Evolutionary conservation across 1,140 invertebrate species (phyloP).

Genomic region (Halictus rubicundus): DNA sequence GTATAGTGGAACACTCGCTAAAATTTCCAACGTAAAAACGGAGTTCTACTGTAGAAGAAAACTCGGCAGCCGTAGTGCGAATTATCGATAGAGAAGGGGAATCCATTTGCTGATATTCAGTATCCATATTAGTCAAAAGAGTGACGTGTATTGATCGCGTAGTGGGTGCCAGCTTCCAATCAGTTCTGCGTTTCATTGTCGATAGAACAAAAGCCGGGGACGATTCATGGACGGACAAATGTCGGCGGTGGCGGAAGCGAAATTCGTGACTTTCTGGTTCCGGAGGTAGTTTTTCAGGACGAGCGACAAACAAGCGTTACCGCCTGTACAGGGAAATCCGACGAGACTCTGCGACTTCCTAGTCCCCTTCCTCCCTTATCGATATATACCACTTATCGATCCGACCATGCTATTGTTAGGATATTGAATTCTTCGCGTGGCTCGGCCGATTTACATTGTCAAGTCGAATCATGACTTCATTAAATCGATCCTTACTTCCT

Average conservation of each 20-base stretch:
- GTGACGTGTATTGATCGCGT: constrained; percentile 57
- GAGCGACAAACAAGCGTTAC: constrained; percentile 57
- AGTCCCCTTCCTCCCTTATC: background rate
- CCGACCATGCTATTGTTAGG: constrained; percentile 43
- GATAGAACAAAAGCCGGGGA: constrained; percentile 52
- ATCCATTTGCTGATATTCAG: constrained; percentile 12
- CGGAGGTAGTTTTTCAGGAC: constrained; percentile 54
- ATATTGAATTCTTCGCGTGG: constrained; percentile 55
- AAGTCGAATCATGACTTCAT: constrained; percentile 5
- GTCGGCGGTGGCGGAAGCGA: constrained; percentile 50
- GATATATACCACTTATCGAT: constrained; percentile 47
- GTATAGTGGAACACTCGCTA: too few species aligned
- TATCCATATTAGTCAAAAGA: constrained; percentile 15
- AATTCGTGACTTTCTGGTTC: constrained; percentile 62
- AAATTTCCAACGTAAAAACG: too few species aligned
- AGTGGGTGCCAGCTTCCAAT: constrained; percentile 57
- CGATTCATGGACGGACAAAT: constrained; percentile 58
- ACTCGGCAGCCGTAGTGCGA: too few species aligned
- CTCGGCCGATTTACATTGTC: constrained; percentile 20
- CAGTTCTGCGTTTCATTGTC: constrained; percentile 60
- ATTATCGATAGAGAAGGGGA: background rate
- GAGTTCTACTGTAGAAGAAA: too few species aligned
- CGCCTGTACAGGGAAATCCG: constrained; percentile 55
- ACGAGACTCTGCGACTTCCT: constrained; percentile 57
- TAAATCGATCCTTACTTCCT: constrained; percentile 1